Conservation (phyloP, 2,888 invertebrate species). For the Entomobrya proxima region DNA sequence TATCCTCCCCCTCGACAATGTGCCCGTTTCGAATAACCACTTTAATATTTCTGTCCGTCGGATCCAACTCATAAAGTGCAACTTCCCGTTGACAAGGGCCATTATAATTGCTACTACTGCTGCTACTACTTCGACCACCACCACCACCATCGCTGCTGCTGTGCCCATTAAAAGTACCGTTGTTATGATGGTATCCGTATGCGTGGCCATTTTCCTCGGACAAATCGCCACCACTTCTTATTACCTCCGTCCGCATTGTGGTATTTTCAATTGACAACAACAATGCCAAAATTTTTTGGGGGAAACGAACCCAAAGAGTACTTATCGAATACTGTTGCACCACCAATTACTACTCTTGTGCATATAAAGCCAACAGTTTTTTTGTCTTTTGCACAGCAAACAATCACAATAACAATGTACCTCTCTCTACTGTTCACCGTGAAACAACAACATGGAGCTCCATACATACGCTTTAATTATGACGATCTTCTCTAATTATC, state of each 20-base stretch:
- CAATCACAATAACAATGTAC: neutral
- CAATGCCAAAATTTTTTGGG: slow-evolving; percentile 4
- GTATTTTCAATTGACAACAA: slow-evolving; percentile 23
- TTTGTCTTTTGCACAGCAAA: neutral
- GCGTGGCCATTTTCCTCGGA: slow-evolving; percentile 58
- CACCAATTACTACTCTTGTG: neutral
- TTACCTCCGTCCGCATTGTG: slow-evolving; percentile 55
- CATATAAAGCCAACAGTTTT: neutral
- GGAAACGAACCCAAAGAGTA: slow-evolving; percentile 8
- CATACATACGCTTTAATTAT: neutral
- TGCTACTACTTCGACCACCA: neutral
- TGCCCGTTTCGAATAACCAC: slow-evolving; percentile 75
- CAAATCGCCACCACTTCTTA: slow-evolving; percentile 37
- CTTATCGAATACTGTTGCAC: neutral
- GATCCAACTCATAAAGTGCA: slow-evolving; percentile 62
- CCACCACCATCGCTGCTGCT: slow-evolving; percentile 11
- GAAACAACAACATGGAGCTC: neutral
- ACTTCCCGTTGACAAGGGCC: slow-evolving; percentile 54
- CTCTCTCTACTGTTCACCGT: neutral
- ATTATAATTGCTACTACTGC: slow-evolving; percentile 39
- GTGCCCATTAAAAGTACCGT: slow-evolving; percentile 54
- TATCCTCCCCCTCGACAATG: slow-evolving; percentile 75
- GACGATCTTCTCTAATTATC: slow-evolving; percentile 54
- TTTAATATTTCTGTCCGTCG: slow-evolving; percentile 72
- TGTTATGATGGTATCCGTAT: slow-evolving; percentile 49